Percentiles rank a stretch among this genome's conserved stretches.
phyloP scores from a whole-genome alignment of 1,140 invertebrate genomes.

The Drosophila rufa region DNA sequence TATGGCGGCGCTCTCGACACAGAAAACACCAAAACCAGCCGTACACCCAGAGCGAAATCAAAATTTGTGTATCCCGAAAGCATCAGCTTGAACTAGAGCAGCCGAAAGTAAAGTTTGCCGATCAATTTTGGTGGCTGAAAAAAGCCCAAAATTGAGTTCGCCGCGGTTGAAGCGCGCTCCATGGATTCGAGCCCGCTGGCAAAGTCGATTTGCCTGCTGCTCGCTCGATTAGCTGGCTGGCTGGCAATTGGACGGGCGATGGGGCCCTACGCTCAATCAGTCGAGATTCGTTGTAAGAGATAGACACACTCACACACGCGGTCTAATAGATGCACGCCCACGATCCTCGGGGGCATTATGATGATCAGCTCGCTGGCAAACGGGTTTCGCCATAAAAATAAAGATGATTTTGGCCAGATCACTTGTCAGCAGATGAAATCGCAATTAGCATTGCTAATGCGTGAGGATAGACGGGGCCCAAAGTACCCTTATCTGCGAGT shows the following conservation, averaged over 20 bases:
- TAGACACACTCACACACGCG: conserved; percentile 39
- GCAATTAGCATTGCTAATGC: conserved; percentile 78
- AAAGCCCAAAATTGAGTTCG: conserved; percentile 16
- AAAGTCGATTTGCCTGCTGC: conserved; percentile 42
- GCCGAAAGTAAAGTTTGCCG: conserved; percentile 14
- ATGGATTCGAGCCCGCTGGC: conserved; percentile 10
- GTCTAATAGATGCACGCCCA: conserved; percentile 80
- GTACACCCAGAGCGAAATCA: conserved; percentile 17
- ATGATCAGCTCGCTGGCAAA: conserved; percentile 48
- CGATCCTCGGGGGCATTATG: conserved; percentile 43
- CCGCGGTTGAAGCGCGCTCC: neutral
- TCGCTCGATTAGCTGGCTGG: conserved; percentile 40
- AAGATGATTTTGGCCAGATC: conserved; percentile 74
- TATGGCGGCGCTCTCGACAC: conserved; percentile 39
- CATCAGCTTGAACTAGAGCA: conserved; percentile 25
- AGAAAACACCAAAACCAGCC: conserved; percentile 15
- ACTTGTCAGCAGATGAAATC: conserved; percentile 63
- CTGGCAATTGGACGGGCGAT: conserved; percentile 15
- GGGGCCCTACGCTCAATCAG: conserved; percentile 7
- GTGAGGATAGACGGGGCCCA: conserved; percentile 47
- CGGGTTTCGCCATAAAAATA: conserved; percentile 75
- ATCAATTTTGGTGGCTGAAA: conserved; percentile 32
- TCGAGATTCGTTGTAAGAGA: conserved; percentile 58
- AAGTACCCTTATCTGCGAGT: conserved; percentile 46
- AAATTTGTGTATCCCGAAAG: conserved; percentile 30